Evolutionary conservation across 2,888 invertebrate genomes (phyloP).

Genomic region (Scaptomyza tumidula): DNA sequence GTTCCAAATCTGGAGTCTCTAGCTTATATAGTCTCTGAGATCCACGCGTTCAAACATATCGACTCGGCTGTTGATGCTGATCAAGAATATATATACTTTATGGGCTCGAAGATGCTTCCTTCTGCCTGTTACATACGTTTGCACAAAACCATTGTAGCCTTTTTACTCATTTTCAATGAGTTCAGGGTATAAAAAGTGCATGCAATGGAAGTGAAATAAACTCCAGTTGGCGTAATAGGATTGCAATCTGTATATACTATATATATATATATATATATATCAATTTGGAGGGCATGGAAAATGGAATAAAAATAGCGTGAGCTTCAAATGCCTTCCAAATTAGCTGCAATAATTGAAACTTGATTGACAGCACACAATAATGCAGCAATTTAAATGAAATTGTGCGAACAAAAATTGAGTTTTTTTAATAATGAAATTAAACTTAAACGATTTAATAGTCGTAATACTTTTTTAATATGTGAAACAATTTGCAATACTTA

Average conservation of each 20-base stretch:
- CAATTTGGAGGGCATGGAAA: constrained; percentile 22
- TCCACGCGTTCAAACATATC: too few relatives aligned
- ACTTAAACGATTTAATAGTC: background rate
- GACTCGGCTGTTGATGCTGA: too few relatives aligned
- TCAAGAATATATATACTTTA: too few relatives aligned
- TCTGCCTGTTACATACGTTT: too few relatives aligned
- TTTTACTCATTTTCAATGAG: too few relatives aligned
- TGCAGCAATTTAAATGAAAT: constrained; percentile 4
- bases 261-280: background rate
- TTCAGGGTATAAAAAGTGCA: constrained; percentile 37
- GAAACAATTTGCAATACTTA: too few relatives aligned
- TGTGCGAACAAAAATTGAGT: background rate
- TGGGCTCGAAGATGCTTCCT: too few relatives aligned
- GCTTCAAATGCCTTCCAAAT: constrained; percentile 52
- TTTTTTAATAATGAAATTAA: constrained; percentile 2
- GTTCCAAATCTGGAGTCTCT: too few relatives aligned
- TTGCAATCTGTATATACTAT: constrained; percentile 16
- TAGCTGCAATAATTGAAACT: constrained; percentile 64
- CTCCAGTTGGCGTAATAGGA: constrained; percentile 41
- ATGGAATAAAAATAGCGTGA: constrained; percentile 29
- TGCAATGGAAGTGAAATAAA: constrained; percentile 69
- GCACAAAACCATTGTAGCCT: too few relatives aligned
- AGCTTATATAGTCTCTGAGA: too few relatives aligned
- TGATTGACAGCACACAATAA: constrained; percentile 52
- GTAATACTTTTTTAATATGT: background rate